Base-by-base conservation (phyloP, 1,140 invertebrate species). In the Drosophila lowei region DNA sequence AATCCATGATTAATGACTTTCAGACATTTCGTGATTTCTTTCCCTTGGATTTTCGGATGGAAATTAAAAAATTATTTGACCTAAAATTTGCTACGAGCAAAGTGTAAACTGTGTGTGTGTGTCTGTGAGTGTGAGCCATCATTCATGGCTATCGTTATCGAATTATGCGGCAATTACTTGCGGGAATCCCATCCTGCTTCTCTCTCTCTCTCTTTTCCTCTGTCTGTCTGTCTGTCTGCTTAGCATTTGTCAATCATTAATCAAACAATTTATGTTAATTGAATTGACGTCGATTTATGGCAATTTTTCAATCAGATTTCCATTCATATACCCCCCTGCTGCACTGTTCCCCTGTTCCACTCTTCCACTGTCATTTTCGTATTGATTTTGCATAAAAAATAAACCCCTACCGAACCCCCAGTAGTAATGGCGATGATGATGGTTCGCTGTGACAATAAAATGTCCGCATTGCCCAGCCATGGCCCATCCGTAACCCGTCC, bases 261-360 rank as follows among this genome's bases (percentile, higher is more conserved):
- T 86, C 83, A 86, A 74, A 64, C 71, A 76, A 88, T 86, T 88
- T 83, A 86, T 86, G 71, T 83, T 86, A 88, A 86, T 88, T 86
- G 78, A 88, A 75, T 88, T 72, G 83, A 83, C 83, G 71, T 53
- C 83, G 78, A 83, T 88, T 86, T 86, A 86, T 83, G 79, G 63
- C 57, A 64, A 66, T 80, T 85, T 88, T 88, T 88, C 75, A 72
- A 77, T 78, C 58, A 76, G 71, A 75, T 62, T 76, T 75, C 46
- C 38, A 23, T 15, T 50, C 44, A 28, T 23, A 15, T 38, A 25
- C 7, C 23, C 23, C 21, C 11, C n/a, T 16, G 23, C 13, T 23
- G 15, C 23, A 18, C 18, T 18, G 18, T 18, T 18, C 18, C 18
- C 18, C 18, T 18, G 41, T 57, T 16, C 21, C 38, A 18, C 34